These are phyloP conservation scores for Mus spretus DNA, from an alignment of 2,797 vertebrate genomes.

Conservation along the genomic window DNA sequence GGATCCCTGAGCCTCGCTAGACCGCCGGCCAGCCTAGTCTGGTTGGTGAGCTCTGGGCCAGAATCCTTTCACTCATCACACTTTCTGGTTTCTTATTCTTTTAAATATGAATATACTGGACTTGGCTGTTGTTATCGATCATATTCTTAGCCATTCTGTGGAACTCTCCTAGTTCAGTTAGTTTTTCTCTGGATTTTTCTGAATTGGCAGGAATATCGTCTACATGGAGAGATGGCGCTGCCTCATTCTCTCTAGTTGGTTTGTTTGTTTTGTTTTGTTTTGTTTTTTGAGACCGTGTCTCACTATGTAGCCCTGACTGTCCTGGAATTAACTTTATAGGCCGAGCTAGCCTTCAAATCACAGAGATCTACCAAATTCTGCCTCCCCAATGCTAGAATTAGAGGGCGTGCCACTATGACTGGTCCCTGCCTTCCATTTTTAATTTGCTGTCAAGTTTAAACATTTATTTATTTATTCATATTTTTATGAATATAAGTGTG, in stretches of 20 bases:
- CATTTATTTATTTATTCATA: not conserved
- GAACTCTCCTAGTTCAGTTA: slow-evolving; percentile 35
- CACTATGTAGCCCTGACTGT: not conserved
- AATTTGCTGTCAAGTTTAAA: not conserved
- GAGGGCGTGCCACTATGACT: not conserved
- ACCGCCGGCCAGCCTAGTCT: not conserved
- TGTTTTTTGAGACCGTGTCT: not conserved
- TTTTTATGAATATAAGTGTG: not conserved
- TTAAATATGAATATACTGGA: not conserved
- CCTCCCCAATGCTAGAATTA: not conserved
- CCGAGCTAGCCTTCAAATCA: not conserved
- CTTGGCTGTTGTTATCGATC: not conserved
- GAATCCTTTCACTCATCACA: not conserved
- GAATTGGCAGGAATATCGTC: not conserved
- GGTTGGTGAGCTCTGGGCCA: not conserved
- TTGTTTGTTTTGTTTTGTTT: not conserved
- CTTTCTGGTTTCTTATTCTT: not conserved
- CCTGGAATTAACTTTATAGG: not conserved
- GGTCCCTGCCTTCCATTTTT: not conserved
- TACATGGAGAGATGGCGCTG: not conserved
- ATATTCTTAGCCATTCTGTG: not conserved
- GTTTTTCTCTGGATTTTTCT: slow-evolving; percentile 21
- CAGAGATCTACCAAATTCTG: not conserved
- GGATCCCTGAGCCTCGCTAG: not conserved
- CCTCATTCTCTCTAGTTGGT: not conserved